Evolutionary conservation across 1,140 invertebrate species (phyloP).

Genomic region (Drosophila nebulosa): DNA sequence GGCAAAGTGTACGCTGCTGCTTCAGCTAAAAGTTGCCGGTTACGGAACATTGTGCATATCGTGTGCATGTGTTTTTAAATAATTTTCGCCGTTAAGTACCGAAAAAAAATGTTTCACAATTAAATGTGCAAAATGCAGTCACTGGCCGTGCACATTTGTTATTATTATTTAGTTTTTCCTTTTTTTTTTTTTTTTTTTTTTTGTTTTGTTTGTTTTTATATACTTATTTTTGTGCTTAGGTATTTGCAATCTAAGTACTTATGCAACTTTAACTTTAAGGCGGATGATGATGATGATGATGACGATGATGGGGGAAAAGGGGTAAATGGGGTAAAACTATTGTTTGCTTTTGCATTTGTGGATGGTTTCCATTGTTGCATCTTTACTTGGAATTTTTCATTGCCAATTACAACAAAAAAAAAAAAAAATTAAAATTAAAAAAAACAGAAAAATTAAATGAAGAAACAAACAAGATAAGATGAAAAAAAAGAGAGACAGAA

Average conservation of each 20-base stretch:
- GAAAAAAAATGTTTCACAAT: slow-evolving; percentile 28
- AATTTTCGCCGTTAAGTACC: neutral
- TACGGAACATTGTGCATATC: neutral
- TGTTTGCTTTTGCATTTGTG: slow-evolving; percentile 15
- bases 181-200: slow-evolving; percentile 28
- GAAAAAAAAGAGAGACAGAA: neutral
- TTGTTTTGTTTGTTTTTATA: slow-evolving; percentile 6
- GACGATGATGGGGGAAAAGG: neutral
- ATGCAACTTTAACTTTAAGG: neutral
- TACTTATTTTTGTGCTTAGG: slow-evolving; percentile 8
- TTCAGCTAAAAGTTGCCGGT: neutral
- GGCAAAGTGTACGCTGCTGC: too few relatives aligned
- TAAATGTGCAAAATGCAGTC: slow-evolving; percentile 31
- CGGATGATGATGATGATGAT: neutral
- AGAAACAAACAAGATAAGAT: neutral
- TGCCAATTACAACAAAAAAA: slow-evolving; percentile 46
- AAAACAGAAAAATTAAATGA: neutral
- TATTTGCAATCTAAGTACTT: slow-evolving; percentile 24
- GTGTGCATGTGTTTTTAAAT: neutral
- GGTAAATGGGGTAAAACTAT: neutral
- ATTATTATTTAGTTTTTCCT: slow-evolving; percentile 36
- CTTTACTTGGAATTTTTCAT: slow-evolving; percentile 54
- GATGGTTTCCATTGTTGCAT: slow-evolving; percentile 31
- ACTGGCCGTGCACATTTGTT: slow-evolving; percentile 28
- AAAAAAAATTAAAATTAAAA: slow-evolving; percentile 4